Conservation (phyloP, 2,888 invertebrate genomes). For the Polydrusus tereticollis region DNA sequence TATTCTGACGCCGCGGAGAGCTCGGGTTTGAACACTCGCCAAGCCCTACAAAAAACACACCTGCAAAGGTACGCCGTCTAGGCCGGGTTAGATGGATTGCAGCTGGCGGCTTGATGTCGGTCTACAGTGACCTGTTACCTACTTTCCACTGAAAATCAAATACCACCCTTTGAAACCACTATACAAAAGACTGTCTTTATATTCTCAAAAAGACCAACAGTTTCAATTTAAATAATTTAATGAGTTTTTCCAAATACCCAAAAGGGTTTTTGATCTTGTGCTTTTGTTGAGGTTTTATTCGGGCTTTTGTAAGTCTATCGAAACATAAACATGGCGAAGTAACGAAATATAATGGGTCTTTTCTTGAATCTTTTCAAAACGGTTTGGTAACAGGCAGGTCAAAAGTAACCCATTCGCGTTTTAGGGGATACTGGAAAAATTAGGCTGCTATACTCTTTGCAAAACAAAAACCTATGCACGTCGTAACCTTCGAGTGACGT, state of each 20-base stretch:
- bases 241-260: constrained; percentile 61
- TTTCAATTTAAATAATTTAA: constrained; percentile 63
- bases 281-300: constrained; percentile 58
- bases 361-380: constrained; percentile 16
- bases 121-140: too few relatives aligned
- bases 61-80: too few relatives aligned
- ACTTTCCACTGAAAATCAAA: constrained; percentile 3
- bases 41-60: too few relatives aligned
- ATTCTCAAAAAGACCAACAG: constrained; percentile 32
- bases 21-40: too few relatives aligned
- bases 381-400: constrained; percentile 12
- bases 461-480: too few relatives aligned
- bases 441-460: too few relatives aligned
- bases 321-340: constrained; percentile 37
- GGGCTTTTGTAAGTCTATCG: constrained; percentile 25
- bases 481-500: too few relatives aligned
- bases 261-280: constrained; percentile 59
- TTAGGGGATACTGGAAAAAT: neutral
- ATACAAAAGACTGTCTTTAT: neutral
- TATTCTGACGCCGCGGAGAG: too few relatives aligned
- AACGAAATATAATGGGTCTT: constrained; percentile 37
- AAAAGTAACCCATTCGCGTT: constrained; percentile 8
- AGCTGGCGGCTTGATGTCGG: too few relatives aligned
- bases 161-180: neutral
- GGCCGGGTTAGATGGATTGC: too few relatives aligned